Evolutionary conservation across 2,888 invertebrate species (phyloP).

Genomic region (Periphyllus acericola): DNA sequence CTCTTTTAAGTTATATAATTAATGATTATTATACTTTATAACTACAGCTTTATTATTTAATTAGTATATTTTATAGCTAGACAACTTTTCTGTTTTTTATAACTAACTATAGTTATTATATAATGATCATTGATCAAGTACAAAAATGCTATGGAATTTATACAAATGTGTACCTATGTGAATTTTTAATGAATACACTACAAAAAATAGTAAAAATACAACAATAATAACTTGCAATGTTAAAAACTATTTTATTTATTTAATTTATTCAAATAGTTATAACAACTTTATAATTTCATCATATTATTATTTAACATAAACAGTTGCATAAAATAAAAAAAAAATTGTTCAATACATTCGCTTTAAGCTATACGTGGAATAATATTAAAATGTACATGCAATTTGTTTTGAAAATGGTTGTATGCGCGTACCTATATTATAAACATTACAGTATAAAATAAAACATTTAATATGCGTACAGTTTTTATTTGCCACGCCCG

Average conservation of each 20-base stretch:
- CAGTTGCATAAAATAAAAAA: background rate
- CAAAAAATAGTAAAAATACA: too few species aligned
- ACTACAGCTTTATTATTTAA: too few species aligned
- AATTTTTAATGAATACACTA: too few species aligned
- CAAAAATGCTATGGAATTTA: too few species aligned
- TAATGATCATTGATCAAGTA: too few species aligned
- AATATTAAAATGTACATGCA: background rate
- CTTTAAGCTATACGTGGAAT: slow-evolving; percentile 12
- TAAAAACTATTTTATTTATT: background rate
- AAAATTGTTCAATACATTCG: background rate
- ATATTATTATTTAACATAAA: background rate
- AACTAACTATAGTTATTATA: too few species aligned
- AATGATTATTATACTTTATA: too few species aligned
- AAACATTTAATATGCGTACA: slow-evolving; percentile 30
- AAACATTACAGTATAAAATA: background rate
- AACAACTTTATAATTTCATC: background rate
- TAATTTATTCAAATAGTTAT: background rate
- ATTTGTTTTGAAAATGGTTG: background rate
- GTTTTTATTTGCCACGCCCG: slow-evolving; percentile 23
- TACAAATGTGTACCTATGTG: too few species aligned
- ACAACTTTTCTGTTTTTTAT: too few species aligned
- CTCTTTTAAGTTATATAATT: background rate
- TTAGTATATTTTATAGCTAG: too few species aligned
- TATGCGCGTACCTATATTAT: background rate
- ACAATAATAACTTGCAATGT: background rate